Conservation (phyloP, 2,113 vertebrate species). For the Eleginops maclovinus region DNA sequence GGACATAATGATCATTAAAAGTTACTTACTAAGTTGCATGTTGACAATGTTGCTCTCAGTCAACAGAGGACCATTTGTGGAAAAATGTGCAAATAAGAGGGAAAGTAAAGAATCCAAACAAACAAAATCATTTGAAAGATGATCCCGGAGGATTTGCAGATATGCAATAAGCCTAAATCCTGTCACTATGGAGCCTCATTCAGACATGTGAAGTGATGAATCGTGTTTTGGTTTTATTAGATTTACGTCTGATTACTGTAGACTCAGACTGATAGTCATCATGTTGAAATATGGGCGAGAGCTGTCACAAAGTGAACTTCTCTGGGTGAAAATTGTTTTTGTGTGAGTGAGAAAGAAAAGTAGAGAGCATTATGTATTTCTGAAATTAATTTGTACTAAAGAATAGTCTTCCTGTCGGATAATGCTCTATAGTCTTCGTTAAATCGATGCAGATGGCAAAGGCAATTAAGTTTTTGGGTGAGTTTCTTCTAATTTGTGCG, state of each 20-base stretch:
- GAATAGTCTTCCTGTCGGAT: constrained; percentile 45
- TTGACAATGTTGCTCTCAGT: not conserved
- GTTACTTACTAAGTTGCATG: not conserved
- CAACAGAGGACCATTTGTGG: not conserved
- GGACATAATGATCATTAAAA: constrained; percentile 8
- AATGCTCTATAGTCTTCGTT: constrained; percentile 49
- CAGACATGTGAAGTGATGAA: constrained; percentile 58
- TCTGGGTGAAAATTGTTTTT: not conserved
- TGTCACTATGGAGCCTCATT: constrained; percentile 45
- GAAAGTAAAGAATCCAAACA: constrained; percentile 11
- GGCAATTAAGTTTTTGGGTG: constrained; percentile 54
- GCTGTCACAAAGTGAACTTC: constrained; percentile 30
- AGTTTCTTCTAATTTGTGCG: constrained; percentile 49
- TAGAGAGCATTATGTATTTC: constrained; percentile 32
- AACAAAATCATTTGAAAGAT: constrained; percentile 54
- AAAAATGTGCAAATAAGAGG: not conserved
- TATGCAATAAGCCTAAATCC: constrained; percentile 22
- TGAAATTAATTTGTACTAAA: constrained; percentile 33
- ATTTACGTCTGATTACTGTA: constrained; percentile 58
- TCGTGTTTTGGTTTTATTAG: constrained; percentile 59
- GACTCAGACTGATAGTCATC: constrained; percentile 52
- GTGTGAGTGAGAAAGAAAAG: constrained; percentile 19
- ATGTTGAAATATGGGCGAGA: constrained; percentile 59
- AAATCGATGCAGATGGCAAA: constrained; percentile 64
- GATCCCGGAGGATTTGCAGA: constrained; percentile 31